Evolutionary conservation across 2,113 vertebrate species (phyloP).

Genomic region (Lamprotornis superbus): DNA sequence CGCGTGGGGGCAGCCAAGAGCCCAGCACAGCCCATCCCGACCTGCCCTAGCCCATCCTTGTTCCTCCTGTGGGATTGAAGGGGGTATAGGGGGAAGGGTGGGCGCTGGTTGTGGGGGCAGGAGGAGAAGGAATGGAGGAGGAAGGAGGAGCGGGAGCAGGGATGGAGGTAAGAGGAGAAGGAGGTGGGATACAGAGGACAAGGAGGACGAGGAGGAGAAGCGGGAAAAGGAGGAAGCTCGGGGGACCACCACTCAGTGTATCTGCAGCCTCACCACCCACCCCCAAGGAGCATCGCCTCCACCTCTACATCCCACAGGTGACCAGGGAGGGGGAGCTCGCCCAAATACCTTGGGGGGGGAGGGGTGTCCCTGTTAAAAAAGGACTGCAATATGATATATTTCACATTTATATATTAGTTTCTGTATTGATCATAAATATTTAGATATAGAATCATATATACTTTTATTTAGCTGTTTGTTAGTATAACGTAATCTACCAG

Average conservation of each 20-base stretch:
- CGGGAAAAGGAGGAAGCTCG: not conserved
- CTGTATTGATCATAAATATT: too few relatives aligned
- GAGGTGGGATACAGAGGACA: not conserved
- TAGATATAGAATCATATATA: too few relatives aligned
- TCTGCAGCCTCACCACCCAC: not conserved
- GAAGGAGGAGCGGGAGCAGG: not conserved
- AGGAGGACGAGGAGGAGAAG: not conserved
- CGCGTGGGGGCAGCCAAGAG: not conserved
- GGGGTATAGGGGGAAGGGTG: not conserved
- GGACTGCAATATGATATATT: too few relatives aligned
- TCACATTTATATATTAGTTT: too few relatives aligned
- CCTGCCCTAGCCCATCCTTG: not conserved
- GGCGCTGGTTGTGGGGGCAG: not conserved
- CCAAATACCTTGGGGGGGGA: not conserved
- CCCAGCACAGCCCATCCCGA: not conserved
- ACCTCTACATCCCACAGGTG: not conserved
- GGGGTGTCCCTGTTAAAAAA: too few relatives aligned
- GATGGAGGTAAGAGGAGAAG: not conserved
- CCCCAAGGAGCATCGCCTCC: too few relatives aligned
- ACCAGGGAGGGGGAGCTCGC: not conserved
- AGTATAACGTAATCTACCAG: too few relatives aligned
- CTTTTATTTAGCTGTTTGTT: too few relatives aligned
- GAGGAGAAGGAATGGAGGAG: not conserved
- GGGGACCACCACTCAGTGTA: accelerated
- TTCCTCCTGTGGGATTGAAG: not conserved